Evolutionary conservation across 2,797 vertebrate species (phyloP), one percentile per base, ranked within the genome.

Genomic region (Gila robusta): DNA sequence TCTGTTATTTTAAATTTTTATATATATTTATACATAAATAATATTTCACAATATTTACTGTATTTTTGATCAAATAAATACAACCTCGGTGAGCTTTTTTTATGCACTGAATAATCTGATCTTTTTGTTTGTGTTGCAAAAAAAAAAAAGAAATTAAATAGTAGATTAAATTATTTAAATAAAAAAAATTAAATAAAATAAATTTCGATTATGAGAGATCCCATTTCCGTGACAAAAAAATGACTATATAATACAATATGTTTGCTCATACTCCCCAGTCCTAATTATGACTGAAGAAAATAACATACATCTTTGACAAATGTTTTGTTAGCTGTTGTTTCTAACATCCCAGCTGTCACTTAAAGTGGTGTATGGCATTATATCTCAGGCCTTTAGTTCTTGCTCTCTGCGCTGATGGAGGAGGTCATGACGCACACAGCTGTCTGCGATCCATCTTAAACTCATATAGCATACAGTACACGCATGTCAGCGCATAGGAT

Each of bases 401-500:
- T 59, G 62, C 54, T 84, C 35, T 67, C 79, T 78, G 54, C 10
- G 6, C 78, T 83, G 73, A 41, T 87, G 62, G 11, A 81, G 81
- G 72, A 21, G 54, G 64, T 47, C 73, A 69, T 41, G 7, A 81
- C 54, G 47, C 64, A 81, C 17, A 32, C 83, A 56, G 59, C 62
- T 81, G 28, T 85, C 69, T 72, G 77, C 32, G 6, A 64, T 73
- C 17, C 77, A 85, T 86, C 28, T 86, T 32, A 16, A 52, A 81
- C 44, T 44, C 35, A 86, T 89, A 74, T 32, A 71, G 82, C 56
- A 47, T 59, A 67, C 69, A 84, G 56, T 67, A 67, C 44, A 84
- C 12, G 70, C 89, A 87, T 84, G 72, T 56, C 39, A 80, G 81
- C 74, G 39, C 77, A 86, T 82, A 82, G n/a, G 59, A 86, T 86